Evolutionary conservation across 2,797 vertebrate genomes (phyloP), one percentile per base, ranked within the genome.

Genomic region (Selene dorsalis): DNA sequence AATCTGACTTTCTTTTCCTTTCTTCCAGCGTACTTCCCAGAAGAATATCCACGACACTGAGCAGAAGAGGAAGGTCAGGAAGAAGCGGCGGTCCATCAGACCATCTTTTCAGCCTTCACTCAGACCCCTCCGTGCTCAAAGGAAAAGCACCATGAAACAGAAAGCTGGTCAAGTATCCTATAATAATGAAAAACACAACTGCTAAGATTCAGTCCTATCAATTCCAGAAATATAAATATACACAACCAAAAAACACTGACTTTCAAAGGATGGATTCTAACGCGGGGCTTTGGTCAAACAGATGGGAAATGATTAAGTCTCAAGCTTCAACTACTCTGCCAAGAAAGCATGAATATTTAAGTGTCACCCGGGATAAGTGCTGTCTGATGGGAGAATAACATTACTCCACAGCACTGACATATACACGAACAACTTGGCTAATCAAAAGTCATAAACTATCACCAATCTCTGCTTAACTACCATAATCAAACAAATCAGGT

Each of bases 21-120:
- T 95, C 91, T 94, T 96, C 95, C 94, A 94, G 84, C 88, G 94
- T 87, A 94, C 91, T 92, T 95, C 96, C 96, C 95, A 96, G 93
- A 95, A 95, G 92, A 96, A 90, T 87, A 96, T 93, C 94, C 95
- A 96, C 89, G 67, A 91, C 77, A 93, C 87, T 73, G 93, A 95
- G 88, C 94, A 94, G 61, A 90, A 81, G 87, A 94, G 78, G 83
- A 96, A 95, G 87, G 92, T 96, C 95, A 97, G 88, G 80, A 94
- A 93, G 90, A 97, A 95, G 82, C 93, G 88, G 87, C 93, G 95
- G 95, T 95, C 95, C 93, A 96, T 95, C 94, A 96, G 94, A 94
- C 92, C 92, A 95, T 96, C 88, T 91, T 91, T 91, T 85, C 85
- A 94, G 92, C 89, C 92, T 92, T 87, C 90, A 91, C 90, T 91